Evolutionary conservation across 2,888 invertebrate species (phyloP).

Genomic region (Itoplectis maculator): DNA sequence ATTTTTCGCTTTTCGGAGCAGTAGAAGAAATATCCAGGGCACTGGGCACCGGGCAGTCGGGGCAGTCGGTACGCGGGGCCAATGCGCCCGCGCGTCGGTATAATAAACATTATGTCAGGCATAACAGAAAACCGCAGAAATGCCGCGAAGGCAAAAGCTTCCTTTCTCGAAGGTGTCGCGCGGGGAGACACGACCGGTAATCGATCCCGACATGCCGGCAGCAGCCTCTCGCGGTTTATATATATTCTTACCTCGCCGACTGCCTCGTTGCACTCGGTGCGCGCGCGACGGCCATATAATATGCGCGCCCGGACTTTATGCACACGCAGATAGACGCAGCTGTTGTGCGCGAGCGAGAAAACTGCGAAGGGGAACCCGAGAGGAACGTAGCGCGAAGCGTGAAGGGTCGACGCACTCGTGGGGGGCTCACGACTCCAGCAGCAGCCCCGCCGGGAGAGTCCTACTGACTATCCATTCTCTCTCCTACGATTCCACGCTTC

Average conservation of each 20-base stretch:
- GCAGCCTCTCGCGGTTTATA: conserved; percentile 56
- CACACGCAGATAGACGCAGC: not conserved
- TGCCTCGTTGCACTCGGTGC: not conserved
- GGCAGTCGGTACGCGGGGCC: no score
- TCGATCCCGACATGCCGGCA: conserved; percentile 64
- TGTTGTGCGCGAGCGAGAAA: conserved; percentile 54
- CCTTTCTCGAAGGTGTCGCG: conserved; percentile 53
- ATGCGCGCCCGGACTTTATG: not conserved
- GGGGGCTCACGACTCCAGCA: conserved; percentile 56
- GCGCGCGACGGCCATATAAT: not conserved
- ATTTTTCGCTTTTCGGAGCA: not conserved
- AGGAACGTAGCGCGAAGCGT: conserved; percentile 63
- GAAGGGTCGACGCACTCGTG: conserved; percentile 69
- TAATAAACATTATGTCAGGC: conserved; percentile 58
- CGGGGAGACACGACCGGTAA: conserved; percentile 54
- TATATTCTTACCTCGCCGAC: conserved; percentile 40
- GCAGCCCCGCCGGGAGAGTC: conserved; percentile 29
- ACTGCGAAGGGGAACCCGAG: conserved; percentile 59
- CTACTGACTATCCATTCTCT: conserved; percentile 43
- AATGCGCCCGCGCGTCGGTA: conserved; percentile 25
- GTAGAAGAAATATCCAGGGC: not conserved
- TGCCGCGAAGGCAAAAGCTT: conserved; percentile 39
- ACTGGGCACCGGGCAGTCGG: no score
- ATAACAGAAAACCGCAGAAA: conserved; percentile 61
- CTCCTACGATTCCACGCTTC: conserved; percentile 52